Conservation (phyloP, 2,797 vertebrate species). For the Danio choprae region DNA sequence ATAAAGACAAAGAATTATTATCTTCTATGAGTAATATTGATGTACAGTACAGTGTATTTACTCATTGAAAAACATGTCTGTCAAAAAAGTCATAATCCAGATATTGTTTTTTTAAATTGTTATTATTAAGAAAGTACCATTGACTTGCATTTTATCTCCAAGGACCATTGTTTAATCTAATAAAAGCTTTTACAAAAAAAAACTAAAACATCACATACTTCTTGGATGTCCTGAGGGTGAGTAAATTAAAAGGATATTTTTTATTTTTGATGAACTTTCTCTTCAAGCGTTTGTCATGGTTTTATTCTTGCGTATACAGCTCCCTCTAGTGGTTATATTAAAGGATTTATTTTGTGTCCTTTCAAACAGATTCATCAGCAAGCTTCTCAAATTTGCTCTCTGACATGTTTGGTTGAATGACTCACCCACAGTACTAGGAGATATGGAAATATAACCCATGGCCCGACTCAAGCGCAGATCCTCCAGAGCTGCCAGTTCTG, state of each 20-base stretch:
- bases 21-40: background rate
- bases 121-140: no score
- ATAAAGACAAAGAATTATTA: background rate
- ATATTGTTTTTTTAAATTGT: no score
- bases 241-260: no score
- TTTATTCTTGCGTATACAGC: background rate
- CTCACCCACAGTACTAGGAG: slow-evolving; percentile 76
- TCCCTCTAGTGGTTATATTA: slow-evolving; percentile 31
- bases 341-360: background rate
- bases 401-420: background rate
- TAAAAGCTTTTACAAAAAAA: no score
- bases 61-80: background rate
- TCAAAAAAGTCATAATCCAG: background rate
- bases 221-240: no score
- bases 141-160: no score
- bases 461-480: slow-evolving; percentile 72
- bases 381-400: background rate
- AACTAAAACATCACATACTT: no score
- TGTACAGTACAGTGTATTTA: background rate
- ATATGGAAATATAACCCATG: slow-evolving; percentile 72
- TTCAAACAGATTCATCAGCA: background rate
- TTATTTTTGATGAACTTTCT: no score
- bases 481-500: slow-evolving; percentile 73
- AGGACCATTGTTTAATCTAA: no score
- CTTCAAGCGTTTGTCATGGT: no score